Conservation (phyloP, 1,140 invertebrate species). For the Belonocnema kinseyi region DNA sequence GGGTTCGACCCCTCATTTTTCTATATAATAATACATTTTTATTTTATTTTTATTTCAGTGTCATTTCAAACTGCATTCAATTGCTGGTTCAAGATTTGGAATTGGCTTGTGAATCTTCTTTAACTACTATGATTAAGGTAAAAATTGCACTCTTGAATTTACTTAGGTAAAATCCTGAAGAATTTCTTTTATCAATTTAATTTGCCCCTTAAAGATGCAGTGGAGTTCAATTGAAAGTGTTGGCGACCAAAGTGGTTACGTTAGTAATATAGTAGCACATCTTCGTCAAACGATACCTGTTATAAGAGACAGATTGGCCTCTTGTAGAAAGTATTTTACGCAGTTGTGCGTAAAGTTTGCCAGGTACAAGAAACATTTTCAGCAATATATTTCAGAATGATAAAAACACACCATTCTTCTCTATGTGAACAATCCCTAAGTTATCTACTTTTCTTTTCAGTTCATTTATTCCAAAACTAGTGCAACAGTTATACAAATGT, state of each 20-base stretch:
- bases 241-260: constrained; percentile 97
- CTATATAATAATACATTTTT: too few relatives aligned
- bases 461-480: constrained; percentile 96
- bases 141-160: constrained; percentile 34
- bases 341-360: constrained; percentile 98
- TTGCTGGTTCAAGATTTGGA: constrained; percentile 97
- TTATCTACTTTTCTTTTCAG: constrained; percentile 75
- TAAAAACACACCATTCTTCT: background rate
- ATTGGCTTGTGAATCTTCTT: constrained; percentile 92
- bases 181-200: constrained; percentile 9
- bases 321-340: constrained; percentile 98
- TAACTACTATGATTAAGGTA: constrained; percentile 94
- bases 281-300: constrained; percentile 92
- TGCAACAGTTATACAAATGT: constrained; percentile 95
- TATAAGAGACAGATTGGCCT: constrained; percentile 93
- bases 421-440: background rate
- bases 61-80: constrained; percentile 94
- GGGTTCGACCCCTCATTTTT: too few relatives aligned
- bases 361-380: constrained; percentile 71
- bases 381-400: background rate
- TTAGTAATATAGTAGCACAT: constrained; percentile 92
- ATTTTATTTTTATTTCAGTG: constrained; percentile 75
- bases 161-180: background rate
- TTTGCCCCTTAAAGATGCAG: constrained; percentile 79
- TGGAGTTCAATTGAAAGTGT: constrained; percentile 96